Conservation (phyloP, 2,888 invertebrate genomes). For the Micropterix aruncella region DNA sequence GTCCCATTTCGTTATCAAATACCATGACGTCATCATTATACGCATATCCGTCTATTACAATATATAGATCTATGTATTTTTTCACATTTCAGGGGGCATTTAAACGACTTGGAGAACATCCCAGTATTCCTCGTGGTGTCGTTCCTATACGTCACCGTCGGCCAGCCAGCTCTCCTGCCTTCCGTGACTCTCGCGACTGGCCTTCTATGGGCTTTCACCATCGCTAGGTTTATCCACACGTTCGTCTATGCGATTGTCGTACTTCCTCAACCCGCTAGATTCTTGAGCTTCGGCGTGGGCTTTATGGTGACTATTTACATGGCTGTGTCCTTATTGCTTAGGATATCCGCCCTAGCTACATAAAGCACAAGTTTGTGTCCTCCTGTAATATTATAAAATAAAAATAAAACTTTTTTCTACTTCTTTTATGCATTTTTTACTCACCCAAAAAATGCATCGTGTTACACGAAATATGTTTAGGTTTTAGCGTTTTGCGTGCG, state of each 20-base stretch:
- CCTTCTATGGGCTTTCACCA: constrained; percentile 39
- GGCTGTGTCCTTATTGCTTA: constrained; percentile 19
- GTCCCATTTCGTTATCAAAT: no score
- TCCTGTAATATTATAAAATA: no score
- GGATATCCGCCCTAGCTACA: no score
- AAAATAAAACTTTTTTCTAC: no score
- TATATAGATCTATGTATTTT: no score
- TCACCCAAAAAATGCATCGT: no score
- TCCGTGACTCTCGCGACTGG: constrained; percentile 15
- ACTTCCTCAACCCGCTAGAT: constrained; percentile 41
- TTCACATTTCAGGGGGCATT: constrained; percentile 48
- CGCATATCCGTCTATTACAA: no score
- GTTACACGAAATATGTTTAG: no score
- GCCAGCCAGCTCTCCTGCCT: constrained; percentile 32
- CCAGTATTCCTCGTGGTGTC: constrained; percentile 41
- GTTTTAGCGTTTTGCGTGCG: no score
- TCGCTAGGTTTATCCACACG: constrained; percentile 42
- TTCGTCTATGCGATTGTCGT: constrained; percentile 46
- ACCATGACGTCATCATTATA: no score
- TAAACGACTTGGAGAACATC: constrained; percentile 58
- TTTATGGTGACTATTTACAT: constrained; percentile 31
- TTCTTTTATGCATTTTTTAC: no score
- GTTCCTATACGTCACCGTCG: constrained; percentile 39
- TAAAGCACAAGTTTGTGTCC: no score
- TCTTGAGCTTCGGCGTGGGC: constrained; percentile 26